phyloP scores from a whole-genome alignment of 2,888 invertebrate genomes.

The Dyspetes luteomarginatus region DNA sequence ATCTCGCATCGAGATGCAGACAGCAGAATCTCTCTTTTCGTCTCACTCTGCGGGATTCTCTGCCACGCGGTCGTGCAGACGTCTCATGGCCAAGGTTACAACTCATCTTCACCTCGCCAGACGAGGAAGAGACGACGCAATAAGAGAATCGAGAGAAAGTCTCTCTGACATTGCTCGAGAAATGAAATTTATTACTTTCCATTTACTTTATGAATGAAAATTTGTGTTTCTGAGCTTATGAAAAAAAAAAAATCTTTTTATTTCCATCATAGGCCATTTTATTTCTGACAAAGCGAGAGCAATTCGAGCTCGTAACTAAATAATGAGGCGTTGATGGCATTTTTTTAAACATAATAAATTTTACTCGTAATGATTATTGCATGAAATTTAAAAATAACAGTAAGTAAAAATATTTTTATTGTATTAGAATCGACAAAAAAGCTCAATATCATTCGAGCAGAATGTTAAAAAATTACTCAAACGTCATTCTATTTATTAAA shows the following conservation, averaged over 20 bases:
- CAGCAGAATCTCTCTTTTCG: conserved; percentile 46
- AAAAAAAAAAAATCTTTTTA: background rate
- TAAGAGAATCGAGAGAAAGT: conserved; percentile 62
- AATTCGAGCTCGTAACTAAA: too few relatives aligned
- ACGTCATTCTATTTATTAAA: background rate
- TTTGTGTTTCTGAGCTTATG: background rate
- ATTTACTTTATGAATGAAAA: conserved; percentile 41
- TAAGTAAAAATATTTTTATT: too few relatives aligned
- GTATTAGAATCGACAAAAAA: too few relatives aligned
- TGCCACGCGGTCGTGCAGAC: conserved; percentile 67
- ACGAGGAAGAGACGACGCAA: conserved; percentile 55
- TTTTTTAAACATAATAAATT: too few relatives aligned
- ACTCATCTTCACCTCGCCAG: conserved; percentile 73
- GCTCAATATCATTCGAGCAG: too few relatives aligned
- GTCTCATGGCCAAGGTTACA: conserved; percentile 75
- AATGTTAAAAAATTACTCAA: background rate
- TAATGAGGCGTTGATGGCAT: too few relatives aligned
- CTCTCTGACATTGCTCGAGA: conserved; percentile 66
- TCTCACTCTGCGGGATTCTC: conserved; percentile 53
- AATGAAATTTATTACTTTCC: conserved; percentile 20
- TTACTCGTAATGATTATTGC: too few relatives aligned
- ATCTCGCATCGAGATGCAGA: conserved; percentile 72
- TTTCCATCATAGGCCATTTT: background rate
- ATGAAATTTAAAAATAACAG: too few relatives aligned
- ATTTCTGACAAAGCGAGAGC: background rate